These are phyloP conservation scores for Machaerirhynchus nigripectus DNA, from an alignment of 2,113 vertebrate genomes.

Conservation along the genomic window DNA sequence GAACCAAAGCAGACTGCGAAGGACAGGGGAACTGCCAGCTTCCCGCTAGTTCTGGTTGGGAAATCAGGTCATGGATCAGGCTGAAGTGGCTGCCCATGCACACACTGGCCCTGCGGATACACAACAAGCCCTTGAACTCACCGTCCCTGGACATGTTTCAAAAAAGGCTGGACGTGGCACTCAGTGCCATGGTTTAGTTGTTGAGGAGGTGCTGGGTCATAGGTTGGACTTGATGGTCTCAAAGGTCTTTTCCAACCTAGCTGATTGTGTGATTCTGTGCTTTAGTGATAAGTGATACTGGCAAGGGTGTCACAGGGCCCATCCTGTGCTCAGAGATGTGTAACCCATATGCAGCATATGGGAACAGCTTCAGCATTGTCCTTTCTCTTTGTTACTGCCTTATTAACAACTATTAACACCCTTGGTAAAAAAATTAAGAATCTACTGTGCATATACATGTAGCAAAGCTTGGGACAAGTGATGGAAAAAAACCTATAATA, in stretches of 20 bases:
- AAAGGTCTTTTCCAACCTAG: background rate
- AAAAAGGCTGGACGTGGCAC: accelerated
- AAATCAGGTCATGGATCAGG: background rate
- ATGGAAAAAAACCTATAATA: background rate
- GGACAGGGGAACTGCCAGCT: accelerated
- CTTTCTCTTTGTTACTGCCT: background rate
- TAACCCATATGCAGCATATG: accelerated
- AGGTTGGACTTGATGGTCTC: background rate
- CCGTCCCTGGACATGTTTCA: accelerated
- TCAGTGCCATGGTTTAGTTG: background rate
- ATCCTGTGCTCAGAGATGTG: background rate
- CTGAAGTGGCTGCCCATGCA: accelerated
- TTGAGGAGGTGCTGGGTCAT: background rate
- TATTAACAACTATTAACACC: background rate
- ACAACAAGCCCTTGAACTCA: background rate
- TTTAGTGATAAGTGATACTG: background rate
- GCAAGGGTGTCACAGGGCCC: background rate
- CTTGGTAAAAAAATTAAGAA: background rate
- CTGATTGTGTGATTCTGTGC: background rate
- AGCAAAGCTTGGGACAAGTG: background rate
- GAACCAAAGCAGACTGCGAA: background rate
- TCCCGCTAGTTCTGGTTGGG: background rate
- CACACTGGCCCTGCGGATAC: background rate
- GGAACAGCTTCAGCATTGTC: background rate
- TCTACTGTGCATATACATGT: accelerated